These are phyloP conservation scores for Cynoglossus semilaevis DNA, from an alignment of 2,113 vertebrate genomes.

Conservation along the genomic window DNA sequence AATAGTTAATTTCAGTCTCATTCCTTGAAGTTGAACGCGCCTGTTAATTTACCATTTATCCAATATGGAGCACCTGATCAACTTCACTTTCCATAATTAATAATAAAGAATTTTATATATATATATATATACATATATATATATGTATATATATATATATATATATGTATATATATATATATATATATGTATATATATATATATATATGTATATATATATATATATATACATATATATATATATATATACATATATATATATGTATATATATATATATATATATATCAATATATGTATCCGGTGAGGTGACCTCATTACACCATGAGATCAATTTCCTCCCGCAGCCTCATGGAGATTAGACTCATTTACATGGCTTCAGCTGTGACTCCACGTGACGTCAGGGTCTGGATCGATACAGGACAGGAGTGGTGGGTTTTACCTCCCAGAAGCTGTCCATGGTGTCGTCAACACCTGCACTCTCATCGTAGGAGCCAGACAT, in stretches of 20 bases:
- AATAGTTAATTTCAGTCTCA: no score
- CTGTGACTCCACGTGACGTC: slow-evolving; percentile 1
- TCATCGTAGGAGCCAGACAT: slow-evolving; percentile 98
- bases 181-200: no score
- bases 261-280: no score
- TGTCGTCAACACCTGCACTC: slow-evolving; percentile 83
- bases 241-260: no score
- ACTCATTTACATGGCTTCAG: slow-evolving; percentile 1
- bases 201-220: no score
- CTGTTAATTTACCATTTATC: neutral
- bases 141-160: no score
- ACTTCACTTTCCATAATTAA: no score
- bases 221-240: no score
- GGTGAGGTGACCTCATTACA: neutral
- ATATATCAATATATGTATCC: neutral
- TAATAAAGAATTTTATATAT: no score
- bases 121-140: no score
- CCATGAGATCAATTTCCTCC: neutral
- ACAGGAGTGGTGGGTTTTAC: slow-evolving; percentile 64
- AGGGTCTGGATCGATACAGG: neutral
- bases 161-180: no score
- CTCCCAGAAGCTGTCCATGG: slow-evolving; percentile 99
- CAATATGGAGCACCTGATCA: neutral
- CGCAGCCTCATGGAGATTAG: neutral
- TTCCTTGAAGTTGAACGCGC: neutral